These are phyloP conservation scores for Aethes cnicana DNA, from an alignment of 2,888 invertebrate species.

Conservation along the genomic window DNA sequence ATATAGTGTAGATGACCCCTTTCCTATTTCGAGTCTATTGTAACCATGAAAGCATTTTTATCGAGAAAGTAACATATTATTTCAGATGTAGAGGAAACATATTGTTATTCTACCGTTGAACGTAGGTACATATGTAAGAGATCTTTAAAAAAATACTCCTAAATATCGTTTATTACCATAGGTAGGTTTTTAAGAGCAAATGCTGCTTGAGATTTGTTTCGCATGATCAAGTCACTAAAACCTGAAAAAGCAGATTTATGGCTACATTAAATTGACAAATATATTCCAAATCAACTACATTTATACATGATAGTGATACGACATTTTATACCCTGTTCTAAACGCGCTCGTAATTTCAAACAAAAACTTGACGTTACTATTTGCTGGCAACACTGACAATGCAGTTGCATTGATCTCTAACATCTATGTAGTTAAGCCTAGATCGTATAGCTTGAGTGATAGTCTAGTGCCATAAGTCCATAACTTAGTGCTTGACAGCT, in stretches of 20 bases:
- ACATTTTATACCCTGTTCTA: slow-evolving; percentile 4
- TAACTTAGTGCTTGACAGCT: slow-evolving; percentile 37
- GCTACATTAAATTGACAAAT: slow-evolving; percentile 3
- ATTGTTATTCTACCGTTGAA: too few species aligned
- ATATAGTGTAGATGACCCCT: slow-evolving; percentile 2
- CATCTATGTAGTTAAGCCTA: background rate
- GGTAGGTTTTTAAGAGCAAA: too few species aligned
- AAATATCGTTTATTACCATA: too few species aligned
- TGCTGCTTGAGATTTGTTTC: too few species aligned
- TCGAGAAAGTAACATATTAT: too few species aligned
- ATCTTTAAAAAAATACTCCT: too few species aligned
- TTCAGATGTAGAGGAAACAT: too few species aligned
- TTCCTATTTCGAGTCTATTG: too few species aligned
- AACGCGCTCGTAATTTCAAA: background rate
- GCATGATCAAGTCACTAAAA: too few species aligned
- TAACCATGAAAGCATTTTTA: too few species aligned
- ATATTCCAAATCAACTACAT: slow-evolving; percentile 8
- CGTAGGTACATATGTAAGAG: too few species aligned
- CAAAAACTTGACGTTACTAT: slow-evolving; percentile 16
- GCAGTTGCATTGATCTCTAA: background rate
- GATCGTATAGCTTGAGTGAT: background rate
- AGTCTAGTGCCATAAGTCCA: slow-evolving; percentile 7
- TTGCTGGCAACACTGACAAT: background rate
- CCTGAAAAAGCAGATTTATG: too few species aligned
- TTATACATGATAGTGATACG: slow-evolving; percentile 1